Evolutionary conservation across 2,113 vertebrate genomes (phyloP), one percentile per base, ranked within the genome.

Genomic region (Symphodus melops): DNA sequence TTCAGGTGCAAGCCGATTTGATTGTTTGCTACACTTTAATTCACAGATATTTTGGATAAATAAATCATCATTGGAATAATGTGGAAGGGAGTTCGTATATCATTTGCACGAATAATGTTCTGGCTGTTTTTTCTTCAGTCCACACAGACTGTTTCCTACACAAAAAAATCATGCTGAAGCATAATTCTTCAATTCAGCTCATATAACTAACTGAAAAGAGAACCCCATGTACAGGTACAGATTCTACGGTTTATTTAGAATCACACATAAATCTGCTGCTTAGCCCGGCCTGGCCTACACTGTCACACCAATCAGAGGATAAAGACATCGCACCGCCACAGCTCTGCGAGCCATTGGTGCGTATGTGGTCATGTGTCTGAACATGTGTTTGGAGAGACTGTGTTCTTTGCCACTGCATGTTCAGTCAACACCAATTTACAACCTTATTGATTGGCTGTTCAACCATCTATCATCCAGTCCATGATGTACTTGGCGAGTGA

Each of bases 361-460:
- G 14, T 23, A 21, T 25, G 42, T 16, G 23, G 1, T 13, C 63
- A 42, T 36, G 56, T 57, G 63, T 62, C 42, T 56, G 52, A 17
- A 52, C 57, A 58, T 56, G 53, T 58, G 58, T 61, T 68, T 48
- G 11, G 11, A 41, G 46, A 17, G 46, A 48, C 46, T 19, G 46
- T 3, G 46, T 19, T 19, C 16, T 5, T 14, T 14, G 42, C 60
- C 33, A 13, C 9, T n/a, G 46, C 62, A 68, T 68, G 23, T 65
- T 59, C 39, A 63, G 52, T 74, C 65, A 46, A 75, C 75, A 59
- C 59, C 59, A 81, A 58, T 69, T 59, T 75, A 69, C 42, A 57
- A 57, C 7, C 28, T 16, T 59, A 81, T 75, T 33, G 71, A 81
- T 44, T 59, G 9, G 46, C 8, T 10, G 16, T 59, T 48, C 20